Conservation (phyloP, 2,113 vertebrate genomes). For the Gobiocypris rarus region DNA sequence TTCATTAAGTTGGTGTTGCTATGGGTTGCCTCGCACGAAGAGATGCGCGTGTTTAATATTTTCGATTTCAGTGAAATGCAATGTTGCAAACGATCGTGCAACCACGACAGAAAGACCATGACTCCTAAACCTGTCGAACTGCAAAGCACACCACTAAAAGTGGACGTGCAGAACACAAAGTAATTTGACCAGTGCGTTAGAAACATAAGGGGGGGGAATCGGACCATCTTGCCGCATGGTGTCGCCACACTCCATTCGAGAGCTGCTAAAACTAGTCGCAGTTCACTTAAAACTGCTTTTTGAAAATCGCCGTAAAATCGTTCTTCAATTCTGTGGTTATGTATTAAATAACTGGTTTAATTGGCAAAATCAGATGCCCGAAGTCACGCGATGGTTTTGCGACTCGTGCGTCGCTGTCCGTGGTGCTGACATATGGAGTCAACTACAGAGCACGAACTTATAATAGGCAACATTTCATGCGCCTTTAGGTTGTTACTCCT, state of each 20-base stretch:
- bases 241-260: conserved; percentile 66
- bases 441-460: neutral
- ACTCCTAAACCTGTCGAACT: neutral
- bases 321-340: neutral
- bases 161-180: conserved; percentile 26
- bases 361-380: neutral
- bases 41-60: neutral
- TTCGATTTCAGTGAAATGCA: neutral
- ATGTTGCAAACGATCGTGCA: neutral
- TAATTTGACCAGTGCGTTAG: conserved; percentile 38
- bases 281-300: conserved; percentile 43
- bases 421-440: conserved; percentile 9
- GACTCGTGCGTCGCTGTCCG: neutral
- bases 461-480: neutral
- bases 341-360: neutral
- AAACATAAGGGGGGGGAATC: neutral
- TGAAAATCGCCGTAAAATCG: neutral
- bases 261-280: conserved; percentile 25
- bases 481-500: neutral
- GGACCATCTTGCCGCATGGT: conserved; percentile 58
- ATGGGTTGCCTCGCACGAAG: neutral
- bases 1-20: neutral
- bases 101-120: neutral
- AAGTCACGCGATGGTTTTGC: neutral
- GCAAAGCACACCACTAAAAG: neutral